Base-by-base conservation (phyloP, 1,140 invertebrate species). In the Hetaerina americana region DNA sequence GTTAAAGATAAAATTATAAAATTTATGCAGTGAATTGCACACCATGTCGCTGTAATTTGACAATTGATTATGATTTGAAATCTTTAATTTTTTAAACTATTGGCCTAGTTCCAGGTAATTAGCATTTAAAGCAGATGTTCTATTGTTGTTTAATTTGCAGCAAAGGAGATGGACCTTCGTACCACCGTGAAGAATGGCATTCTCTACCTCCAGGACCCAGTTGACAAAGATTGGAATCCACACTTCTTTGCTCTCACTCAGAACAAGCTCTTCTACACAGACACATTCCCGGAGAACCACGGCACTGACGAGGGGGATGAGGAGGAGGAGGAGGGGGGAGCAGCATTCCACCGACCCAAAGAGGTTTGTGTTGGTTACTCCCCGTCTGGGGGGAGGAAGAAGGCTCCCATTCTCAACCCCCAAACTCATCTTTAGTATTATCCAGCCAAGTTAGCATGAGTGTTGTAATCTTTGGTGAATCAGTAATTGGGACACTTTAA, bases 191-290 rank as follows among this genome's bases (percentile, higher is more conserved):
- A 94, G 83, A 97, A 95, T 83, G 96, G 95, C 0, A 89, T 95
- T 70, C 82, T 98, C 69, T 94, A 92, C 78, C 81, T 98, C 27
- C 92, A 96, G 82, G 95, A 98, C 85, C 88, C 89, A 0, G 86
- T 93, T 0, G 93, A 96, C 75, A 88, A 90, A 79, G 88, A 92
- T 74, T 99, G 95, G 95, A 90, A 93, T 79, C 91, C 93, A 0
- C 95, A 97, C 82, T 96, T 96, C 78, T 97, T 98, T 81, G 92
- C 97, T n/a, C 81, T 99, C 12, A 96, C 93, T 0, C 86, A 92
- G 70, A 90, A 89, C 75, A 94, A 95, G 79, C 82, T 98, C 27
- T 93, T 91, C 77, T 98, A 96, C 79, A 94, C 91, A 0, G 90
- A 92, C 71, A 80, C 79, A 40, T 77, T 79, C 25, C 83, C 85